Base-by-base conservation (phyloP, 2,113 vertebrate genomes). In the Psittacus erithacus region DNA sequence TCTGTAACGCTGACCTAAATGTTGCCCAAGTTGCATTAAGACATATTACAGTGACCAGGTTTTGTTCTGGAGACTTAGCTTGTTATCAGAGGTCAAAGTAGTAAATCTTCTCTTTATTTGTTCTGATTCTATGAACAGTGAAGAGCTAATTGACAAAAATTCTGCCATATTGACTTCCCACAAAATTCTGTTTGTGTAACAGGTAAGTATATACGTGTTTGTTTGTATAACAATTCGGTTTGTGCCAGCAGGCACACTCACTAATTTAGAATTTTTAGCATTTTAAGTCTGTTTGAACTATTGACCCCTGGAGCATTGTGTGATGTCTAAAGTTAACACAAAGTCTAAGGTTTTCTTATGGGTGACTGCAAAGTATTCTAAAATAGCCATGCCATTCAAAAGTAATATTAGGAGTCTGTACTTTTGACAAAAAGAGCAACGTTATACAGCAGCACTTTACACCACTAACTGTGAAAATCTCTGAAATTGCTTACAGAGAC, bases 121-220 rank as follows among this genome's bases (percentile, higher is more conserved):
- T 52, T 90, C 52, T 46, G 35, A 35, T 77, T 71, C 28, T 55
- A 15, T 10, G 28, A 70, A 43, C 8, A 46, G 11, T 46, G 25
- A 73, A 77, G 52, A 62, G 39, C 9, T 29, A 67, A 46, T 18
- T 50, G 33, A n/a, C 33, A 69, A 68, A 73, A 78, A 23, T 17
- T 59, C 25, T 74, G n/a, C 23, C 14, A 3, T 17, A 46, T 15
- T 38, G 33, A n/a, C 49, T 27, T 17, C 13, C 24, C 18, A 31
- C 8, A 33, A 78, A 46, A 17, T 73, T 94, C 41, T 68, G 28
- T 39, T 49, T 62, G 24, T 41, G 22, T 25, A 57, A 57, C 23
- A 81, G 53, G 33, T 9, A 39, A 0, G 0, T 23, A 6, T 46
- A 23, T 13, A 16, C 1, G 1, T 13, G 20, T 55, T 86, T 77